These are phyloP conservation scores for Acyrthosiphon pisum DNA, from an alignment of 1,140 invertebrate species.

Conservation along the genomic window DNA sequence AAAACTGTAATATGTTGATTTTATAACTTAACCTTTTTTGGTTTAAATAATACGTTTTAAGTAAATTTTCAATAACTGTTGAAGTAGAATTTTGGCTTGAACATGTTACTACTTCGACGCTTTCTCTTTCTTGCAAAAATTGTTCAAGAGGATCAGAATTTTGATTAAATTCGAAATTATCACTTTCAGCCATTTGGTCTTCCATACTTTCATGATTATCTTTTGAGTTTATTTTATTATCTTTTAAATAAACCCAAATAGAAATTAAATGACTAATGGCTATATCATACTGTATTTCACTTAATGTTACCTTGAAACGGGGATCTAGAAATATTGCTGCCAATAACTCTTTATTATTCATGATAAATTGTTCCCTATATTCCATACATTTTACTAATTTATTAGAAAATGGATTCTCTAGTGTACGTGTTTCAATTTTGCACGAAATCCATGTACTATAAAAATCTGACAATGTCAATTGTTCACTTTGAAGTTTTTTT, in stretches of 20 bases:
- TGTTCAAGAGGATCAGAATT: neutral
- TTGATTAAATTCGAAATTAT: neutral
- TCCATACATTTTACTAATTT: conserved; percentile 1
- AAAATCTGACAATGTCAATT: too few species aligned
- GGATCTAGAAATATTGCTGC: neutral
- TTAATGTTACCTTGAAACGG: conserved; percentile 7
- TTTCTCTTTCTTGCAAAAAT: neutral
- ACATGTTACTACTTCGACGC: neutral
- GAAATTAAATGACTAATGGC: neutral
- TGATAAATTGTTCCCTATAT: neutral
- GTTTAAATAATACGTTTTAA: too few species aligned
- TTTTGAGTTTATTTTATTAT: neutral
- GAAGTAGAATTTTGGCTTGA: too few species aligned
- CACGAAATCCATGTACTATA: too few species aligned
- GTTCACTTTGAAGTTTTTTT: too few species aligned
- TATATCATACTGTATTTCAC: neutral
- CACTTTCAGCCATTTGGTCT: neutral
- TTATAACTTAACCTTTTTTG: too few species aligned
- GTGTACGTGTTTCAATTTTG: neutral
- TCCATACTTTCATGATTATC: neutral
- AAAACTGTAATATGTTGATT: too few species aligned
- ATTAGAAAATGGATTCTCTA: neutral
- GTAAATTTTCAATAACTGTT: too few species aligned
- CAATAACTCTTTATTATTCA: neutral
- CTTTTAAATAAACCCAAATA: conserved; percentile 10